Percentiles rank a stretch among this genome's conserved stretches.
Evolutionary conservation across 1,140 invertebrate genomes (phyloP).

Genomic region (Triops longicaudatus): DNA sequence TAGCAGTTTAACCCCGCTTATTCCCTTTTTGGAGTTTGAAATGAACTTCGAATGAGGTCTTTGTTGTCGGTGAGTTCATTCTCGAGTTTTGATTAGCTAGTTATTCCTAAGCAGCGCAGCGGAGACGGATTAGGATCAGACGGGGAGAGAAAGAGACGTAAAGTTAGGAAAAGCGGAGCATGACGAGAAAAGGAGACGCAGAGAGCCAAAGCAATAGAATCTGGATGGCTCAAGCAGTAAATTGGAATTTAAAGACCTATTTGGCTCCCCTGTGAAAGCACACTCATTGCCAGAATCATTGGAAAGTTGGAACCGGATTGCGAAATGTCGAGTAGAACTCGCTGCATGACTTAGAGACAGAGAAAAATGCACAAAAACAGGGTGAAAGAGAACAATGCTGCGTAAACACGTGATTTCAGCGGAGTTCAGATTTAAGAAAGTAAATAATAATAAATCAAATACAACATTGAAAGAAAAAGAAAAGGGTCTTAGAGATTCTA

Average conservation of each 20-base stretch:
- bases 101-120: constrained; percentile 7
- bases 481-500: too few species aligned
- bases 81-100: constrained; percentile 8
- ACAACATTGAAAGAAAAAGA: too few species aligned
- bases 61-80: constrained; percentile 4
- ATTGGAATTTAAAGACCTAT: constrained; percentile 8
- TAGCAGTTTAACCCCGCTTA: too few species aligned
- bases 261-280: neutral
- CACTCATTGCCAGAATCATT: neutral
- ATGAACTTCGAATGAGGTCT: constrained; percentile 7
- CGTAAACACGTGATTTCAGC: too few species aligned
- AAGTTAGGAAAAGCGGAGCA: too few species aligned
- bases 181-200: too few species aligned
- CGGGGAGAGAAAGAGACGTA: too few species aligned
- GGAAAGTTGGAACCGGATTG: neutral
- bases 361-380: too few species aligned
- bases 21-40: neutral
- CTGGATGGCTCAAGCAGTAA: neutral
- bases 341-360: too few species aligned
- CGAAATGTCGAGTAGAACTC: neutral
- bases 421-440: too few species aligned
- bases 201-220: neutral
- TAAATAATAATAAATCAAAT: too few species aligned
- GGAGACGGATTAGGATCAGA: constrained; percentile 2
- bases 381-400: too few species aligned